Evolutionary conservation across 2,888 invertebrate genomes (phyloP).

Genomic region (Troilus luridus): DNA sequence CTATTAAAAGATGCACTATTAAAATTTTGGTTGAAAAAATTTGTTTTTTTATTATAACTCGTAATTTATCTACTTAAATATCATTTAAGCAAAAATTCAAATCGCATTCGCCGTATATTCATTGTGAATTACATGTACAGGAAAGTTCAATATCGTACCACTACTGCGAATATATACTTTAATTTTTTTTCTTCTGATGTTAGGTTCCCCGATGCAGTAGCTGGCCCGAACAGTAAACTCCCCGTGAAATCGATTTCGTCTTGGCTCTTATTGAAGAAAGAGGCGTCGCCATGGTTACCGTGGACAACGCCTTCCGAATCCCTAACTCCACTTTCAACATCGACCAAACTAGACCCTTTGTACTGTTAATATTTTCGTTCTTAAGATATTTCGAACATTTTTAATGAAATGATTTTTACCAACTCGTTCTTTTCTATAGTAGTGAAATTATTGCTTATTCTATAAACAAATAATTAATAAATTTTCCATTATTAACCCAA

Average conservation of each 20-base stretch:
- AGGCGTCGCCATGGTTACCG: conserved; percentile 7
- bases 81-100: background rate
- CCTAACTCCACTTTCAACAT: background rate
- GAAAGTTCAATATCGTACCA: background rate
- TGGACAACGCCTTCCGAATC: conserved; percentile 32
- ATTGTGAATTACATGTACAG: background rate
- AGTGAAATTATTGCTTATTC: no score
- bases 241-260: conserved; percentile 23
- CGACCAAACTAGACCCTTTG: background rate
- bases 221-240: conserved; percentile 13
- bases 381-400: no score
- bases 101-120: background rate
- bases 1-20: no score
- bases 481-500: no score
- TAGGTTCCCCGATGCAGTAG: background rate
- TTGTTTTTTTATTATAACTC: no score
- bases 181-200: background rate
- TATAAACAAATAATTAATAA: no score
- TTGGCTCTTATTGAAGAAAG: conserved; percentile 19
- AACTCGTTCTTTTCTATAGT: no score
- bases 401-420: no score
- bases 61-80: background rate
- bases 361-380: background rate
- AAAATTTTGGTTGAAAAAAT: no score
- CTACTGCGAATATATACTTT: background rate